These are phyloP conservation scores for Trachelus stipa DNA, from an alignment of 2,888 invertebrate species.

Conservation along the genomic window DNA sequence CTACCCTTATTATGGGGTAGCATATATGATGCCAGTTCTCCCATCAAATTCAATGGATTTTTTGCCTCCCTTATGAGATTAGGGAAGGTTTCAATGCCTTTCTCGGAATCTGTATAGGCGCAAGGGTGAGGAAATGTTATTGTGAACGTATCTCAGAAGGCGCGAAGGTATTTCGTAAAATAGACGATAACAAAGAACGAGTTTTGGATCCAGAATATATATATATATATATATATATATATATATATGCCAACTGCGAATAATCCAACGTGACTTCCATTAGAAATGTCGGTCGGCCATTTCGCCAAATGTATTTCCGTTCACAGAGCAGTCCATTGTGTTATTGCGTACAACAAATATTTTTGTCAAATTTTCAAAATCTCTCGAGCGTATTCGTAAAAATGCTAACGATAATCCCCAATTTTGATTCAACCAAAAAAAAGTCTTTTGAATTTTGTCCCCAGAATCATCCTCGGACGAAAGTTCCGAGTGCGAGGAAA, in stretches of 20 bases:
- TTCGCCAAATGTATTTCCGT: neutral
- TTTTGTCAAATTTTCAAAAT: neutral
- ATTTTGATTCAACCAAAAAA: no score
- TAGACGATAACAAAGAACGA: neutral
- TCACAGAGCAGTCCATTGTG: neutral
- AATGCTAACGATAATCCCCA: no score
- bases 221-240: neutral
- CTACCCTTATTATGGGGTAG: neutral
- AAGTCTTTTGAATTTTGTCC: constrained; percentile 10
- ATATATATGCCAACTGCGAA: neutral
- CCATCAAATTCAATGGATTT: neutral
- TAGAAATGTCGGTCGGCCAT: neutral
- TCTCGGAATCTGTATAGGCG: neutral
- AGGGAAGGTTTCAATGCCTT: neutral
- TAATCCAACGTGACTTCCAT: neutral
- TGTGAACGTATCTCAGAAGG: neutral
- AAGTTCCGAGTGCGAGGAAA: constrained; percentile 75
- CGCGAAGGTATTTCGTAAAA: neutral
- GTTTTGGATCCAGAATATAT: neutral
- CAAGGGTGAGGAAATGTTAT: neutral
- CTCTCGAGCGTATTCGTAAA: neutral
- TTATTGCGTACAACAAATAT: neutral
- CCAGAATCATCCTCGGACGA: constrained; percentile 58
- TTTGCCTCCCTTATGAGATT: neutral
- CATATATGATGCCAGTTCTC: neutral